These are phyloP conservation scores for Dasysyrphus tricinctus DNA, from an alignment of 2,888 invertebrate species.

Conservation along the genomic window DNA sequence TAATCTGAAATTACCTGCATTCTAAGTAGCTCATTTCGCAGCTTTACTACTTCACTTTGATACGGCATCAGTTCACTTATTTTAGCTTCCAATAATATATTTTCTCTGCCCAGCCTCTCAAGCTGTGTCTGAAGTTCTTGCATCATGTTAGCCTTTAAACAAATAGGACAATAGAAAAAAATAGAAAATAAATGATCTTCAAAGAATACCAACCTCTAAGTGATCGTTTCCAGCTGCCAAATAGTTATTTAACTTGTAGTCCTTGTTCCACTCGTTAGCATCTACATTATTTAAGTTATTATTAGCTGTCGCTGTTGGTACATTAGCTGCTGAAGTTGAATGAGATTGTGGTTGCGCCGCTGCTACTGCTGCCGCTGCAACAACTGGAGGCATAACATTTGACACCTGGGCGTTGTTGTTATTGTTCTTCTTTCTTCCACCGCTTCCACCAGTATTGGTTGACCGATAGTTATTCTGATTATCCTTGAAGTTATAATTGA, in stretches of 20 bases:
- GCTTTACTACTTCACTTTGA: slow-evolving; percentile 87
- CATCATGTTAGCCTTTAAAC: slow-evolving; percentile 83
- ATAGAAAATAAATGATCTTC: not conserved
- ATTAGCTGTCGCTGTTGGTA: slow-evolving; percentile 56
- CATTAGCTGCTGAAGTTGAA: slow-evolving; percentile 42
- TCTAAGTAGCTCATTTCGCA: slow-evolving; percentile 88
- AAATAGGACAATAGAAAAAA: not conserved
- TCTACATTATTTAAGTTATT: slow-evolving; percentile 70
- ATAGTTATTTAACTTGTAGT: slow-evolving; percentile 66
- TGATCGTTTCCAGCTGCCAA: slow-evolving; percentile 57
- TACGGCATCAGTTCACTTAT: slow-evolving; percentile 87
- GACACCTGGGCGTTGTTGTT: slow-evolving; percentile 72
- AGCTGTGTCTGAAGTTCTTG: slow-evolving; percentile 87
- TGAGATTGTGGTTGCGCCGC: slow-evolving; percentile 38
- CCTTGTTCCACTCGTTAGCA: slow-evolving; percentile 66
- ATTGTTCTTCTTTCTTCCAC: slow-evolving; percentile 63
- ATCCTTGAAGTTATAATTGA: slow-evolving; percentile 75
- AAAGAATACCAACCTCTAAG: slow-evolving; percentile 56
- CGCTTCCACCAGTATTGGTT: slow-evolving; percentile 81
- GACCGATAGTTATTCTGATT: slow-evolving; percentile 82
- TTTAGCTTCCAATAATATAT: slow-evolving; percentile 86
- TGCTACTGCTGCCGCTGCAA: slow-evolving; percentile 76
- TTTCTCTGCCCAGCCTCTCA: slow-evolving; percentile 87
- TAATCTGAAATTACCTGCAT: slow-evolving; percentile 86
- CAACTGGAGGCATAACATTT: slow-evolving; percentile 79